Evolutionary conservation across 2,888 invertebrate genomes (phyloP), one percentile per base, ranked within the genome.

Genomic region (Nomada fucata): DNA sequence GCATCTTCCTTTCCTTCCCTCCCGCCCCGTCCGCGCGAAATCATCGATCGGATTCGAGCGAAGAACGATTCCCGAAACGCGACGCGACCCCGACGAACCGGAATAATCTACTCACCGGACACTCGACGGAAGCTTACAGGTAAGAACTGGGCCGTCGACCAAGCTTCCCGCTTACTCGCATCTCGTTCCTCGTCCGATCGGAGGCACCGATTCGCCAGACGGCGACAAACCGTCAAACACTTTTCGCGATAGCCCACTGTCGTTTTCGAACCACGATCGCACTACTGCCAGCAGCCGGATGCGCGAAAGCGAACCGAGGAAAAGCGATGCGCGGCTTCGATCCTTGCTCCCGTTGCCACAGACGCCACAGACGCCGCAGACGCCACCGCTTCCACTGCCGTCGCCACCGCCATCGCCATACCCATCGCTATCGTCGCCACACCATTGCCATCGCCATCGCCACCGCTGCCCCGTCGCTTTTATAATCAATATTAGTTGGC

Each of bases 401-500:
- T 53, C 53, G 53, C 53, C n/a, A 52, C 52, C n/a, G 52, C 53
- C n/a, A 20, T 10, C n/a, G n/a, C 20, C 20, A 11, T 36, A 36
- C 7, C 36, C 36, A 36, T 36, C 36, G n/a, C 52, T 53, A 53
- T 67, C 52, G 63, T 29, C 74, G 69, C 61, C 36, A 61, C 76
- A 44, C 70, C 72, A 50, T 71, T 78, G 69, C 82, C 81, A 81
- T 29, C 77, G n/a, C 57, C 75, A 15, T 23, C 72, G 2, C 59
- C 76, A 50, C 63, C 76, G 36, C 59, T 60, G 29, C 52, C 44
- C 78, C 77, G 72, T 78, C 85, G 90, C 90, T 91, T 92, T 92
- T 90, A 90, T 90, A 91, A 92, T 92, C 92, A 91, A 92, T 92
- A 92, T 91, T 92, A 90, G 92, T 91, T 89, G 88, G 80, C 82